A percentile compares a stretch with the other conserved stretches of the same genome.
These are phyloP conservation scores for Heliconius sara DNA, from an alignment of 2,888 invertebrate genomes.

Conservation along the genomic window DNA sequence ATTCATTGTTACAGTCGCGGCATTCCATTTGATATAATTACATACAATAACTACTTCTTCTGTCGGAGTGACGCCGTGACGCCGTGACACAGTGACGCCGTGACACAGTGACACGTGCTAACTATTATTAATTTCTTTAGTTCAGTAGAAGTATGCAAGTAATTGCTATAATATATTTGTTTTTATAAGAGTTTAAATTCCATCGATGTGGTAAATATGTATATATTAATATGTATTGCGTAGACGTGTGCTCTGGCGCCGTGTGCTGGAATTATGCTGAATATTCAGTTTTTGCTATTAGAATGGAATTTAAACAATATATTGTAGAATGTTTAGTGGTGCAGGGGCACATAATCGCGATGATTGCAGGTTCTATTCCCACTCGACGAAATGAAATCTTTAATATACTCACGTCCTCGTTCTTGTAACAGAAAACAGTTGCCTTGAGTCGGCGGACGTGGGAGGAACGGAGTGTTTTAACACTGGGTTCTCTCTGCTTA, in stretches of 20 bases:
- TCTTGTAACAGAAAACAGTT: not conserved
- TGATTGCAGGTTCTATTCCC: not conserved
- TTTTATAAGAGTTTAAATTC: slow-evolving; percentile 4
- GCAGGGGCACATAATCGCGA: no score
- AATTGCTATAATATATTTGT: not conserved
- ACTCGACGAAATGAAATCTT: no score
- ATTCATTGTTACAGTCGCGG: not conserved
- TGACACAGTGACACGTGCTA: not conserved
- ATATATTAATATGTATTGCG: not conserved
- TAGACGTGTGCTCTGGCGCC: slow-evolving; percentile 13
- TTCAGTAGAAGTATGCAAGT: not conserved
- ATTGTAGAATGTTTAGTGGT: not conserved
- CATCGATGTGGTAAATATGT: not conserved
- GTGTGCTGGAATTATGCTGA: not conserved
- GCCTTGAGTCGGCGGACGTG: not conserved
- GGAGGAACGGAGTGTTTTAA: no score
- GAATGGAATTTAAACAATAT: not conserved
- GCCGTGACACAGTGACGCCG: no score
- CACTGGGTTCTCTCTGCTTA: no score
- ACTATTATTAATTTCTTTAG: not conserved
- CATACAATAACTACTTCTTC: not conserved
- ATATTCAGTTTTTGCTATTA: not conserved
- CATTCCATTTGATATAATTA: not conserved
- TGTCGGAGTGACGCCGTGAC: not conserved
- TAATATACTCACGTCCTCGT: no score